Conservation (phyloP, 1,140 invertebrate genomes). For the Chelonus insularis region DNA sequence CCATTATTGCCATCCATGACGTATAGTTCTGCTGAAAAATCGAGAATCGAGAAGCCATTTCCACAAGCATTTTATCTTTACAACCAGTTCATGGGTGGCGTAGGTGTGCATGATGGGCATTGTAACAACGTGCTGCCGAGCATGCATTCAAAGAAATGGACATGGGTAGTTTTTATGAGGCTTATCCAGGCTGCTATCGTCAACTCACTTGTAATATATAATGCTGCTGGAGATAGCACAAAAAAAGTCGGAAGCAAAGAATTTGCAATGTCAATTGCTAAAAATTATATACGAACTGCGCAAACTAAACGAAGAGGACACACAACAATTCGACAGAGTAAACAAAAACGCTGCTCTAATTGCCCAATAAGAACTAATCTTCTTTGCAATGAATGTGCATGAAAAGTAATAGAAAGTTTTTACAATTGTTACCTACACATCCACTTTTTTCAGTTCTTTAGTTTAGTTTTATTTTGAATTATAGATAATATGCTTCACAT, state of each 20-base stretch:
- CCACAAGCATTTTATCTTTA: slow-evolving; percentile 19
- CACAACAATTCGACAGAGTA: too few relatives aligned
- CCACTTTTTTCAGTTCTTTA: too few relatives aligned
- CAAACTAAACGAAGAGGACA: too few relatives aligned
- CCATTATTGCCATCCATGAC: background rate
- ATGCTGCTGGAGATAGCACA: background rate
- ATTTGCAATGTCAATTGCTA: background rate
- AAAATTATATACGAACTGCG: slow-evolving; percentile 5
- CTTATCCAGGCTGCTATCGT: slow-evolving; percentile 1
- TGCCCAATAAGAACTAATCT: too few relatives aligned
- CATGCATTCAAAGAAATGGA: slow-evolving; percentile 28
- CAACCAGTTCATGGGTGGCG: slow-evolving; percentile 27
- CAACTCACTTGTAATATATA: slow-evolving; percentile 6
- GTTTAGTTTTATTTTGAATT: too few relatives aligned
- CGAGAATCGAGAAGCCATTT: background rate
- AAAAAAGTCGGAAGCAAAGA: slow-evolving; percentile 1
- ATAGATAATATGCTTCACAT: too few relatives aligned
- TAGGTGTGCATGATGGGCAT: slow-evolving; percentile 24
- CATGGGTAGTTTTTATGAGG: slow-evolving; percentile 20
- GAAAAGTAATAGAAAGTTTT: too few relatives aligned
- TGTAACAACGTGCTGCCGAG: slow-evolving; percentile 18
- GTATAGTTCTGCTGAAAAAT: slow-evolving; percentile 6
- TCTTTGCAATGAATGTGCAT: too few relatives aligned
- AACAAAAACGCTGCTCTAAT: too few relatives aligned
- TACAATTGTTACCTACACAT: too few relatives aligned